Base-by-base conservation (phyloP, 1,140 invertebrate species). In the Bombus affinis region DNA sequence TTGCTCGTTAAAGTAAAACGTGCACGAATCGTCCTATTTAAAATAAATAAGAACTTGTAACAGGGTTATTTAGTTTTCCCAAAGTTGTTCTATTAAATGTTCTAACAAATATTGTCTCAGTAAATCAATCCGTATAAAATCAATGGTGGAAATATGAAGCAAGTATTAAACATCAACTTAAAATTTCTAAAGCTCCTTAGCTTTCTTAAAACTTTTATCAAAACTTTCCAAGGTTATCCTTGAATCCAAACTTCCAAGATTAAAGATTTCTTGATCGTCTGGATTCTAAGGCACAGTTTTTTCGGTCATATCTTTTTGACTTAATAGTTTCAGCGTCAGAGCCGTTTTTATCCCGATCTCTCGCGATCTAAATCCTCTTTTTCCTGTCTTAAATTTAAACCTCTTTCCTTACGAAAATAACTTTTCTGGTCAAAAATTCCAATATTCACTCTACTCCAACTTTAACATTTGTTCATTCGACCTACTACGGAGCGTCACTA, bases 1-100 rank as follows among this genome's bases (percentile, higher is more conserved):
- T 62, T 72, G 28, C 35, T 72, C 74, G 39, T 42, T 74, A 37
- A 15, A 74, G 71, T 72, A 32, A 53, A 78, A 44, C 74, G 18
- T 65, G 82, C n/a, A 86, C 8, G 71, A 72, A 6, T 6, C 25
- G 25, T 71, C 28, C 37, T 18, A 18, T 8, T 35, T 28, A 28
- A 28, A 28, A 59, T 12, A 28, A 22, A 59, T 12, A 28, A 25
- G 59, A 28, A n/a, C n/a, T 62, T 62, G 3, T 62, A 9, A 62
- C 59, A n/a, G 3, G 10, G 10, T 1, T 4, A 28, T 70, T 13
- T 10, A 70, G 47, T 22, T 8, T 53, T 6, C 2, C 18, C 18
- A 53, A 6, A 53, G 47, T 22, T 53, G 18, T 53, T 53, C 6
- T 53, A 53, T 1, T 22, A 53, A 53, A 53, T 8, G 47, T 22